A percentile compares a stretch with the other conserved stretches of the same genome.
These are phyloP conservation scores for Haemorhous mexicanus DNA, from an alignment of 2,113 vertebrate species.

Conservation along the genomic window DNA sequence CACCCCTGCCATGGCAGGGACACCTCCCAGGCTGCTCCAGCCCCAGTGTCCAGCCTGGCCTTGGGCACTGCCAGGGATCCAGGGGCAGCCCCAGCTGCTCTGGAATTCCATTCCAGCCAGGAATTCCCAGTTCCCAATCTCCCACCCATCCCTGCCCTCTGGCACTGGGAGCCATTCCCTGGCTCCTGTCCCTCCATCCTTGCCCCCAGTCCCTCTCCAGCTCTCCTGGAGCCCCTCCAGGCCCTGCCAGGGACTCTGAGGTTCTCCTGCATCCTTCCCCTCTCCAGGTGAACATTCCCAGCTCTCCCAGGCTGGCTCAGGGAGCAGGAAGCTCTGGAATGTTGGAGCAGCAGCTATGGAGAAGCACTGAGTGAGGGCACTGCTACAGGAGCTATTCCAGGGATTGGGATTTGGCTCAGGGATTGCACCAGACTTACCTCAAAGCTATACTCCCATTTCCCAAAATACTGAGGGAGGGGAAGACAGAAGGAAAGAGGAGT, in stretches of 20 bases:
- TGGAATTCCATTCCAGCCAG: not conserved
- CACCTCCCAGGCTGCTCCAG: not conserved
- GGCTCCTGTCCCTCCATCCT: not conserved
- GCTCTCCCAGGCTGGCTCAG: not conserved
- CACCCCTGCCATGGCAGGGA: not conserved
- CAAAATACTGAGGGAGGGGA: conserved; percentile 79
- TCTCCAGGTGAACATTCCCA: not conserved
- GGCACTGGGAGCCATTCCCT: not conserved
- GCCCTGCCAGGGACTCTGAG: not conserved
- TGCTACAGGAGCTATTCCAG: not conserved
- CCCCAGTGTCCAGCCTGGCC: not conserved
- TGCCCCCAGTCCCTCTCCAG: not conserved
- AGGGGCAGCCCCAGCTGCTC: not conserved
- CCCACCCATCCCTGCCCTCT: not conserved
- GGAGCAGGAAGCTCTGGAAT: not conserved
- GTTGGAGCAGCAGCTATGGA: not conserved
- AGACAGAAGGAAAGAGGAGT: not conserved
- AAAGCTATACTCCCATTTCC: conserved; percentile 96
- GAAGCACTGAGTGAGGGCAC: not conserved
- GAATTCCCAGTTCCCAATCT: not conserved
- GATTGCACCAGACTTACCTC: conserved; percentile 82
- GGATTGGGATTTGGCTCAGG: not conserved
- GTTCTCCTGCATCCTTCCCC: not conserved
- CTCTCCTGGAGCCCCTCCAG: not conserved
- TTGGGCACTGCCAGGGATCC: not conserved